These are phyloP conservation scores for Chaenogobius annularis DNA, from an alignment of 2,113 vertebrate genomes.

Conservation along the genomic window DNA sequence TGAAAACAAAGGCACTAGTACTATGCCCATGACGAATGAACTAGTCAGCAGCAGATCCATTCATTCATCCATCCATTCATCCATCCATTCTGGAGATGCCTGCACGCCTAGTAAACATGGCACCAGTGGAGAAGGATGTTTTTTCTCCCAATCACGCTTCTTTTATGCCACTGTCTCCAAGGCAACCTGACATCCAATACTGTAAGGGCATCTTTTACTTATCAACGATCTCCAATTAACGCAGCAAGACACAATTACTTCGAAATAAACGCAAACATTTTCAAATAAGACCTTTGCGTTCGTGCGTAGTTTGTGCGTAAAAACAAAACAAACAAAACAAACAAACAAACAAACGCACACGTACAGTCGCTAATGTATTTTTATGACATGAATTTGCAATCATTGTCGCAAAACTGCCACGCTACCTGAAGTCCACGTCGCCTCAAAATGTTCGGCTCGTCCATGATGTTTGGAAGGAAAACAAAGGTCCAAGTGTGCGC, in stretches of 20 bases:
- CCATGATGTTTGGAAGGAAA: conserved; percentile 63
- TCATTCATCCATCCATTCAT: conserved; percentile 7
- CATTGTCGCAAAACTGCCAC: neutral
- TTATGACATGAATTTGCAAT: neutral
- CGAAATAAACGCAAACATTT: neutral
- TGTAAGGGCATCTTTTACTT: neutral
- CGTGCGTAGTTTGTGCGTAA: neutral
- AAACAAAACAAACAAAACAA: neutral
- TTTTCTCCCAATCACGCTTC: conserved; percentile 31
- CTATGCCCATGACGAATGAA: conserved; percentile 29
- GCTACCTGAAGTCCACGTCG: conserved; percentile 77
- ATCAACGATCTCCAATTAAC: neutral
- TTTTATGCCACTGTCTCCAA: conserved; percentile 51
- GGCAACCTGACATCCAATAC: conserved; percentile 50
- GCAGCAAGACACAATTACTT: neutral
- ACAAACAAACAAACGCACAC: too few species aligned
- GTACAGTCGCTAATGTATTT: neutral
- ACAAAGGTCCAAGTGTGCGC: neutral
- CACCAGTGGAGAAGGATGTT: conserved; percentile 32
- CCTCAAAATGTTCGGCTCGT: conserved; percentile 77
- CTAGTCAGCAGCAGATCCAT: neutral
- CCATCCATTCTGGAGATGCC: conserved; percentile 8
- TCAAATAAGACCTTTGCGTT: neutral
- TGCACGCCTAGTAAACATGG: conserved; percentile 29
- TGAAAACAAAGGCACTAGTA: conserved; percentile 20